Evolutionary conservation across 2,888 invertebrate genomes (phyloP), one percentile per base, ranked within the genome.

Genomic region (Arrhopalites spinosus): DNA sequence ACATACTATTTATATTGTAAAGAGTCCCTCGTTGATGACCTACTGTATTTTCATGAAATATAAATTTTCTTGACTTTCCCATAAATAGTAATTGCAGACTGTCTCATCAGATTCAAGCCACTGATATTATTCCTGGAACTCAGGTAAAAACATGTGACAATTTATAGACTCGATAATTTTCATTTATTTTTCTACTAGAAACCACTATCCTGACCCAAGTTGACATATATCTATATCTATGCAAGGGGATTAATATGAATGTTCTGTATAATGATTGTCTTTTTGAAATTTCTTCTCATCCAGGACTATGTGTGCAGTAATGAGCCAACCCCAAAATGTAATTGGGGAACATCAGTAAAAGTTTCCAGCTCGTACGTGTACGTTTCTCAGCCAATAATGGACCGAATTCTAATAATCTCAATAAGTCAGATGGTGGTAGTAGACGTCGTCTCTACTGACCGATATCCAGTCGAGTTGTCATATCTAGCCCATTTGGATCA

Each of bases 401-500:
- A 91, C 85, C 87, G 92, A 70, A 88, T 92, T 64, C 86, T 92
- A 43, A 90, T 92, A 71, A 90, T 92, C 83, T 91, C 91, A 83
- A 90, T 90, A 83, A 87, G 89, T 78, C 91, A 91, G 84, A 90
- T 90, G 90, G 90, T 90, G 45, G 90, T 91, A 25, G 90, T 91
- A 27, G 91, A 91, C 84, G 90, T 91, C 56, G 90, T 92, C 56
- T 87, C 89, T 50, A 92, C 92, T 1, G 92, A 92, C 84, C 90
- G 90, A 84, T 89, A 88, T 83, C 92, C 92, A 0, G 91, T 91
- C 27, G 89, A 90, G 79, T 85, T 92, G 63, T 88, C 89, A 84
- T 91, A 92, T 85, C 89, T 92, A 1, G 88, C 89, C 17, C 89
- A 90, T 83, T 85, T 91, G 80, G 92, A 92, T 84, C 91, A 92